Conservation (phyloP, 1,140 invertebrate genomes). For the Drosophila azteca region DNA sequence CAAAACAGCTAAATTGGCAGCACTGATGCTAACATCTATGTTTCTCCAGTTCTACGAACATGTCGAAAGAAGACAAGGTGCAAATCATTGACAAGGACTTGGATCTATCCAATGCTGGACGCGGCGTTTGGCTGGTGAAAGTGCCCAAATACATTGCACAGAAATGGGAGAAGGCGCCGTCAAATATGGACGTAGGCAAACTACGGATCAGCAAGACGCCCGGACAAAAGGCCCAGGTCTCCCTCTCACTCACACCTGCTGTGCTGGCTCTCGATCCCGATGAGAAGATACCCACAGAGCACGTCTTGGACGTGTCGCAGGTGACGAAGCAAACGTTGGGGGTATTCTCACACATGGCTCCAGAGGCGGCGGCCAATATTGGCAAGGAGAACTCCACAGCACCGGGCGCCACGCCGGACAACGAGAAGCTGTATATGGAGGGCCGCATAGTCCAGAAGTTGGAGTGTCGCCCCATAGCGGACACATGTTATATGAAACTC, state of each 20-base stretch:
- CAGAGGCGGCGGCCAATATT: constrained; percentile 72
- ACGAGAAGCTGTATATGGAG: constrained; percentile 94
- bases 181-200: constrained; percentile 86
- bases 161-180: constrained; percentile 92
- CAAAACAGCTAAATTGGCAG: no score
- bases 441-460: constrained; percentile 97
- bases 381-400: constrained; percentile 70
- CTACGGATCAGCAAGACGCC: constrained; percentile 85
- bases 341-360: constrained; percentile 92
- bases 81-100: constrained; percentile 88
- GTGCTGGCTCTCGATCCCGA: constrained; percentile 78
- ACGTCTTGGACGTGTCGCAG: constrained; percentile 94
- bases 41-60: no score
- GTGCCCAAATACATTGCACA: constrained; percentile 97
- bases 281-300: constrained; percentile 86
- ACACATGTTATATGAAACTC: constrained; percentile 92
- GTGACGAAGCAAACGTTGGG: constrained; percentile 94
- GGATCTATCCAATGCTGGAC: constrained; percentile 93
- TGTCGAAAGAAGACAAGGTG: constrained; percentile 75
- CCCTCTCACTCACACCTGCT: constrained; percentile 85
- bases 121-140: constrained; percentile 98
- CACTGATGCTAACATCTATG: no score
- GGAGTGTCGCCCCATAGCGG: constrained; percentile 95
- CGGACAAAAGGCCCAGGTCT: constrained; percentile 86
- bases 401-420: constrained; percentile 88